Base-by-base conservation (phyloP, 2,113 vertebrate genomes). In the Syngnathus floridae region DNA sequence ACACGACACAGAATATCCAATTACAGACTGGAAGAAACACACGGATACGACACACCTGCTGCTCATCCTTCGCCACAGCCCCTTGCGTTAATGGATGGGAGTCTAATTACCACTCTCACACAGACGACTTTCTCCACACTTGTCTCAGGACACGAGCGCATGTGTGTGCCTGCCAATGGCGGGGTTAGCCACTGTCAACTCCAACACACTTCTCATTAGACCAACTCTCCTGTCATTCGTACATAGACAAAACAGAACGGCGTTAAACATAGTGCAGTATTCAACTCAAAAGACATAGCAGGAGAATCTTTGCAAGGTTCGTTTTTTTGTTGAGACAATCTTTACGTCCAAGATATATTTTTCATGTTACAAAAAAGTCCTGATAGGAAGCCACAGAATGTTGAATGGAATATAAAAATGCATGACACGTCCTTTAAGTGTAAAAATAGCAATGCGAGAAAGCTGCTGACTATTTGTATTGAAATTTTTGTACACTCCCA, bases 11-110 rank as follows among this genome's bases (percentile, higher is more conserved):
- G 64, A 79, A 41, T 43, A 66, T 65, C 76, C 72, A 78, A 66
- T 66, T 69, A 73, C 71, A 78, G 67, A 41, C 68, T 67, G 66
- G 55, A 67, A 78, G 66, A 77, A 68, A 72, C 74, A 74, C 81
- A 77, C 72, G 67, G 73, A 43, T 41, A 69, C 82, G 52, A 84
- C 85, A 86, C 86, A 78, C 36, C 7, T 69, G 87, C 85, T 84
- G 76, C 88, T 91, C 84, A 68, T 74, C 81, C 65, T 83, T 65
- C 81, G 91, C 89, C 88, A 84, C 56, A 75, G 89, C 88, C 87
- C 88, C 76, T 80, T 81, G 86, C 89, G 90, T 90, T 92, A 91
- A 93, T 92, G 86, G 92, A 92, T 90, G 83, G 88, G 85, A 77
- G 71, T 91, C 91, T 92, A 92, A 94, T 92, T 91, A 91, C 90